Conservation (phyloP, 2,113 vertebrate genomes). For the Burhinus oedicnemus region DNA sequence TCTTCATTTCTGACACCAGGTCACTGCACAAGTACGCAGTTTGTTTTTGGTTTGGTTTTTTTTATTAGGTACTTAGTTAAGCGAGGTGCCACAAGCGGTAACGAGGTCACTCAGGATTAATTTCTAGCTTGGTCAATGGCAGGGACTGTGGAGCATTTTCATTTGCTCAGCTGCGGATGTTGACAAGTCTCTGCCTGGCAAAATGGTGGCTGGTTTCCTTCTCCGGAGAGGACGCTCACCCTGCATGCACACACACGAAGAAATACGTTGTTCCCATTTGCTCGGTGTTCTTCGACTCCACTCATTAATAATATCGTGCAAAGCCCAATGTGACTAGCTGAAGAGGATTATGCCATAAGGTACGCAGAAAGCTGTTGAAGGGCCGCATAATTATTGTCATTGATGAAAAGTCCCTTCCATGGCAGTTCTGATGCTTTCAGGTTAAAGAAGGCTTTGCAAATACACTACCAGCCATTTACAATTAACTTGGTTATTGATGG, state of each 20-base stretch:
- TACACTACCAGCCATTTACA: constrained; percentile 15
- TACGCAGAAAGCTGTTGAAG: neutral
- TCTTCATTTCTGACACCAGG: constrained; percentile 29
- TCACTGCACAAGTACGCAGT: neutral
- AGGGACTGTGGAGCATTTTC: accelerated
- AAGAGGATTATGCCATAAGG: neutral
- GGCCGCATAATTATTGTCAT: neutral
- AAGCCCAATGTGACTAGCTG: neutral
- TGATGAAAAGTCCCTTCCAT: neutral
- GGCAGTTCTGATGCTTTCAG: neutral
- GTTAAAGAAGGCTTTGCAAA: constrained; percentile 21
- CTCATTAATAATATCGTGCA: neutral
- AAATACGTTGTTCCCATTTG: neutral
- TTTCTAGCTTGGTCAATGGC: neutral
- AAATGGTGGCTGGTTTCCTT: neutral
- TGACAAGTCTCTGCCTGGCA: neutral
- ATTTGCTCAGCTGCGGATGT: neutral
- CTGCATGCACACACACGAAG: neutral
- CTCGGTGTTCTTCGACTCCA: accelerated
- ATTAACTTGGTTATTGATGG: constrained; percentile 59
- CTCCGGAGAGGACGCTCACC: neutral
- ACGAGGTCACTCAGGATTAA: neutral
- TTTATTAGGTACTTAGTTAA: neutral
- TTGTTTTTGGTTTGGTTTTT: neutral
- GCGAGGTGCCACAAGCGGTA: neutral